A percentile compares a stretch with the other conserved stretches of the same genome.
Conservation (phyloP, 2,888 invertebrate genomes). For the Cheilosia soror region DNA sequence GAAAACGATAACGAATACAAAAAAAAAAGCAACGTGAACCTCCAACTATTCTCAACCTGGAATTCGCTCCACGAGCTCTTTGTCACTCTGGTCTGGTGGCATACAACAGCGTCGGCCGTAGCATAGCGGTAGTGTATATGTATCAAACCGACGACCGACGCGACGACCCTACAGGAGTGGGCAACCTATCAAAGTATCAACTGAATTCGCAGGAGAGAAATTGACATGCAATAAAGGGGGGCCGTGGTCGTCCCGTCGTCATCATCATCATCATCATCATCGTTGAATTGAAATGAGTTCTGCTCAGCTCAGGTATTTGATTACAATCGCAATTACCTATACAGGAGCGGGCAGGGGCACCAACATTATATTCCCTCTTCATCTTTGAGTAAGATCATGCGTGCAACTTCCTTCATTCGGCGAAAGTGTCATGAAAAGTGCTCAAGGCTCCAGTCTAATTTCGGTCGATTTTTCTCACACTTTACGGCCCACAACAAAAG, state of each 20-base stretch:
- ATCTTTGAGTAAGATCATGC: conserved; percentile 55
- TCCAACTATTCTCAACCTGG: conserved; percentile 64
- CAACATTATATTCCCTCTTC: background rate
- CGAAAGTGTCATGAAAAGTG: conserved; percentile 55
- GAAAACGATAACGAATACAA: conserved; percentile 52
- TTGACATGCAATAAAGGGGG: conserved; percentile 65
- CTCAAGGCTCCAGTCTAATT: conserved; percentile 31
- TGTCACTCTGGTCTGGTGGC: conserved; percentile 30
- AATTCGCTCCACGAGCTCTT: conserved; percentile 57
- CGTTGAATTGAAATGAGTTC: conserved; percentile 50
- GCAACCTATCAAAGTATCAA: conserved; percentile 70
- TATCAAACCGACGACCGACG: conserved; percentile 3
- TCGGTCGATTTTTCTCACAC: conserved; percentile 55
- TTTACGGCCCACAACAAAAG: conserved; percentile 9
- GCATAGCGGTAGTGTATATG: conserved; percentile 35
- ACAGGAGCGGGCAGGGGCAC: conserved; percentile 4
- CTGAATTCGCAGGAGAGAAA: conserved; percentile 53
- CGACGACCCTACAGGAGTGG: conserved; percentile 55
- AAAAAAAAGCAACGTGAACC: conserved; percentile 1
- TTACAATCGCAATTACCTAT: conserved; percentile 53
- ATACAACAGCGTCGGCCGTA: background rate
- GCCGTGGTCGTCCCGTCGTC: conserved; percentile 26
- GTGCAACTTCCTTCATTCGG: conserved; percentile 49
- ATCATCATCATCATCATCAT: conserved; percentile 30
- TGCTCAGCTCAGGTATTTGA: conserved; percentile 58